Conservation (phyloP, 2,113 vertebrate species). For the Glareola pratincola region DNA sequence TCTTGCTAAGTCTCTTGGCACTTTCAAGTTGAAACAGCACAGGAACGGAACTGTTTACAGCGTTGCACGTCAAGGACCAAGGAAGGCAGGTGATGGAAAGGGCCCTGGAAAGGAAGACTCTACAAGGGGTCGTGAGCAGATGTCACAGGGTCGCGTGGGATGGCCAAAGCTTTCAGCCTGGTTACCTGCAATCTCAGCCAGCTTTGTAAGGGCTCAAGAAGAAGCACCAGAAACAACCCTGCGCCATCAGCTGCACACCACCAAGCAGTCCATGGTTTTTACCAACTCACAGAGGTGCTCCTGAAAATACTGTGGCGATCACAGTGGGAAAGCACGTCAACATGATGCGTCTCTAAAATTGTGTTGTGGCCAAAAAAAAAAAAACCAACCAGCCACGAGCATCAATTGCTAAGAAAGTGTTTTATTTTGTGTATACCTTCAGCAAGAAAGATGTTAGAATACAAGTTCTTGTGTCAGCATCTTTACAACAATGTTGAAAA, state of each 20-base stretch:
- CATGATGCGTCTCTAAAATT: background rate
- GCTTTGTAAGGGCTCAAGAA: background rate
- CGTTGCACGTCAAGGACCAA: background rate
- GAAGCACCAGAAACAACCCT: background rate
- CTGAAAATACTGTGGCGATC: background rate
- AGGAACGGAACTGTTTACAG: background rate
- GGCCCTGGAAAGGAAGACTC: background rate
- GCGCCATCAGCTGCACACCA: background rate
- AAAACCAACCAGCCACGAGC: rapidly evolving
- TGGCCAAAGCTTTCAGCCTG: background rate
- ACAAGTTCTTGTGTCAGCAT: background rate
- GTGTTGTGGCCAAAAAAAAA: background rate
- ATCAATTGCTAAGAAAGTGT: background rate
- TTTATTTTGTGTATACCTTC: background rate
- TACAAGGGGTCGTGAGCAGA: background rate
- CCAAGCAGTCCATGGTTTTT: background rate
- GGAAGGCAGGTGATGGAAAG: background rate
- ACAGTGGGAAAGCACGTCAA: background rate
- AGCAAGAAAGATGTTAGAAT: background rate
- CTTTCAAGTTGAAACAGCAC: background rate
- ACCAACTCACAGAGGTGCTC: background rate
- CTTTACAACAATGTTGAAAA: background rate
- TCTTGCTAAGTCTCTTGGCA: background rate
- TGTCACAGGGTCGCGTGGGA: background rate
- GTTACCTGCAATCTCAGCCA: background rate